Conservation (phyloP, 2,888 invertebrate genomes). For the Aspidiotus destructor region DNA sequence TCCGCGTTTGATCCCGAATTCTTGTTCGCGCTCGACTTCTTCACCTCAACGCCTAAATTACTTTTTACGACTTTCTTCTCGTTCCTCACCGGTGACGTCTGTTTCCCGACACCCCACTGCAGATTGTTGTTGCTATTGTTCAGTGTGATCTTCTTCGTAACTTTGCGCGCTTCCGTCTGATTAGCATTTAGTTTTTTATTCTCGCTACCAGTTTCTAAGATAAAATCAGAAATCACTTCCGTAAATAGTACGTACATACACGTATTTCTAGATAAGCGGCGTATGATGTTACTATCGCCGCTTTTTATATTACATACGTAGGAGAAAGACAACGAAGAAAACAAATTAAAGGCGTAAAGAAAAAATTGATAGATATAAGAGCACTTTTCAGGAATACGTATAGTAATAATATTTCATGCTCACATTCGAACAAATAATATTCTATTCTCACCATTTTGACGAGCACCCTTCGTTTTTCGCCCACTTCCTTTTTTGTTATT, state of each 20-base stretch:
- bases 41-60: slow-evolving; percentile 14
- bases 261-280: too few relatives aligned
- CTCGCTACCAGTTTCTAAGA: too few relatives aligned
- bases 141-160: slow-evolving; percentile 13
- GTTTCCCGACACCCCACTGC: slow-evolving; percentile 34
- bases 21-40: slow-evolving; percentile 15
- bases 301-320: too few relatives aligned
- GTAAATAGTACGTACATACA: too few relatives aligned
- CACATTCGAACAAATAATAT: too few relatives aligned
- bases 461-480: slow-evolving; percentile 22
- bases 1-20: slow-evolving; percentile 19
- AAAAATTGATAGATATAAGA: too few relatives aligned
- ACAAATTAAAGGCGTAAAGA: too few relatives aligned
- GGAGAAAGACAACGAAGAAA: too few relatives aligned
- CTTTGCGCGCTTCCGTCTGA: slow-evolving; percentile 18
- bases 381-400: too few relatives aligned
- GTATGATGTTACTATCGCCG: too few relatives aligned
- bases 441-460: slow-evolving; percentile 18
- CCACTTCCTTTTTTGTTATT: slow-evolving; percentile 27
- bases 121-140: slow-evolving; percentile 36
- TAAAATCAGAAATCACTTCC: too few relatives aligned
- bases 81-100: slow-evolving; percentile 13
- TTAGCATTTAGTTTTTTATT: slow-evolving; percentile 20
- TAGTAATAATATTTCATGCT: too few relatives aligned
- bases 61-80: slow-evolving; percentile 21